Evolutionary conservation across 2,888 invertebrate genomes (phyloP).

Genomic region (Cremastinae sp.): DNA sequence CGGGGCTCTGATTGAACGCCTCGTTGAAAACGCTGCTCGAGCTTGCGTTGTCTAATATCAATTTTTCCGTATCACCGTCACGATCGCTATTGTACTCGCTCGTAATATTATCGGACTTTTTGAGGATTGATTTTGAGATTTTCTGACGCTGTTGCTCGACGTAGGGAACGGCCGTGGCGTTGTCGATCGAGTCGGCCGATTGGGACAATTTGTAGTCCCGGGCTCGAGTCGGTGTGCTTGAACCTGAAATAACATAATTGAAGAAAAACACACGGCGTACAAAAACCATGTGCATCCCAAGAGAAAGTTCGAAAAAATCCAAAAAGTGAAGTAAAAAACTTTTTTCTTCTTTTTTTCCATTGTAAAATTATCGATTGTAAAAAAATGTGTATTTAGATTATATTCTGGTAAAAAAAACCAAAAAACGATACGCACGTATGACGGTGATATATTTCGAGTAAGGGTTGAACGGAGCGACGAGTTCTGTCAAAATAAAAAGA

Average conservation of each 20-base stretch:
- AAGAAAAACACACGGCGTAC: slow-evolving; percentile 37
- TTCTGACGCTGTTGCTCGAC: slow-evolving; percentile 83
- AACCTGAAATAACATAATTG: slow-evolving; percentile 69
- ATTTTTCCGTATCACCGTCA: slow-evolving; percentile 89
- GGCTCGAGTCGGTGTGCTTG: slow-evolving; percentile 69
- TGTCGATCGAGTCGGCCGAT: slow-evolving; percentile 87
- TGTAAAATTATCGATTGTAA: too few relatives aligned
- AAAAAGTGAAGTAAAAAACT: background rate
- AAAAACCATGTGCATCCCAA: slow-evolving; percentile 1
- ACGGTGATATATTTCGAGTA: slow-evolving; percentile 18
- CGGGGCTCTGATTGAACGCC: slow-evolving; percentile 71
- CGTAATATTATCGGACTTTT: slow-evolving; percentile 86
- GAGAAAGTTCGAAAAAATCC: background rate
- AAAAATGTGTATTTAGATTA: background rate
- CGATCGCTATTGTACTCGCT: slow-evolving; percentile 79
- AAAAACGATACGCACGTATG: slow-evolving; percentile 25
- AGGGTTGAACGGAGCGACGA: slow-evolving; percentile 36
- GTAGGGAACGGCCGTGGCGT: slow-evolving; percentile 83
- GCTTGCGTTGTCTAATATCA: slow-evolving; percentile 85
- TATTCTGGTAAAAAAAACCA: background rate
- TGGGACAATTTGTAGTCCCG: slow-evolving; percentile 85
- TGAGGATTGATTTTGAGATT: slow-evolving; percentile 88
- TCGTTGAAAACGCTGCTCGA: slow-evolving; percentile 82
- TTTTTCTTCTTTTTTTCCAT: too few relatives aligned
- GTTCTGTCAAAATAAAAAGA: slow-evolving; percentile 37